phyloP scores from a whole-genome alignment of 2,113 vertebrate genomes.

The Camelus bactrianus region DNA sequence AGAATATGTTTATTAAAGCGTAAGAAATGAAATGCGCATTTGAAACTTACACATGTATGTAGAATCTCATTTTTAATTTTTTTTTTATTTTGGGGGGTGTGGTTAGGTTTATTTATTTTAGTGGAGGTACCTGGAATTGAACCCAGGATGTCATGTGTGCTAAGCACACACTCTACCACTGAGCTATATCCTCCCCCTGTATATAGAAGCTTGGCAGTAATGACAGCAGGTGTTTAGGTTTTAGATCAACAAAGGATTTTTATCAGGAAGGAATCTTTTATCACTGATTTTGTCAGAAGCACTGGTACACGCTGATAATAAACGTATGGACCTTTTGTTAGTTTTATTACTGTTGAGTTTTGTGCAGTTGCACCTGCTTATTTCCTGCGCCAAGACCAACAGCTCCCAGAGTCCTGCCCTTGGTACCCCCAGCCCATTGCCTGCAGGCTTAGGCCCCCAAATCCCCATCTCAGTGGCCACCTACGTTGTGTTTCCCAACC shows the following conservation, averaged over 20 bases:
- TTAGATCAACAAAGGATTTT: not conserved
- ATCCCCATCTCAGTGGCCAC: not conserved
- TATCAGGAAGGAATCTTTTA: not conserved
- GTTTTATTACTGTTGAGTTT: not conserved
- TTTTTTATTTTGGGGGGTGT: too few relatives aligned
- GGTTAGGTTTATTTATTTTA: too few relatives aligned
- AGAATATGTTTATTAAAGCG: not conserved
- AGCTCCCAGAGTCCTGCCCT: fast-evolving
- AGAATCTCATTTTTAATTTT: not conserved
- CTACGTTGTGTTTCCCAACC: not conserved
- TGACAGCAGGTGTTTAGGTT: not conserved
- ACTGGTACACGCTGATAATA: not conserved
- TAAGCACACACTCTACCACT: too few relatives aligned
- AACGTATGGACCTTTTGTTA: not conserved
- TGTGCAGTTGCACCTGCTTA: not conserved
- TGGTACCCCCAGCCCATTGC: not conserved
- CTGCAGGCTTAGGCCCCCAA: not conserved
- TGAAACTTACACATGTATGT: not conserved
- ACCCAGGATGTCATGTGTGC: too few relatives aligned
- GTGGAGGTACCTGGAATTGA: too few relatives aligned
- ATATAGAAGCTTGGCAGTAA: not conserved
- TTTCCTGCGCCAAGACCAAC: fast-evolving
- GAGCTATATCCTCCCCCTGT: not conserved
- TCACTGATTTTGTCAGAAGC: not conserved
- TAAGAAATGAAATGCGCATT: not conserved